Evolutionary conservation across 2,797 vertebrate species (phyloP).

Genomic region (Peromyscus aztecus): DNA sequence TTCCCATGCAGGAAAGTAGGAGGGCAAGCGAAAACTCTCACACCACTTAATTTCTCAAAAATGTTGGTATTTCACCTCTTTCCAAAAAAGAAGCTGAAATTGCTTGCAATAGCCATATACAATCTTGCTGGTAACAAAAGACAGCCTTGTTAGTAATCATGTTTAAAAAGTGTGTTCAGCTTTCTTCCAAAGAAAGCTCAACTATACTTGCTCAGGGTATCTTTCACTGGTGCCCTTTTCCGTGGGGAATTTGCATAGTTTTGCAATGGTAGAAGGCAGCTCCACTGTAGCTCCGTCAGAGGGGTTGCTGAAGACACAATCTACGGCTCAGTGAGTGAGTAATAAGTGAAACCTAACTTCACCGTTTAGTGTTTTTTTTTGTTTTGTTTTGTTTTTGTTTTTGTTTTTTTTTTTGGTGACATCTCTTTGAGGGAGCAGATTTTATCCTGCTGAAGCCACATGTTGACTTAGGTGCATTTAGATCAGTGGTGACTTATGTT

Average conservation of each 20-base stretch:
- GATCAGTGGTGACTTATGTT: background rate
- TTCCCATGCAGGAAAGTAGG: constrained; percentile 13
- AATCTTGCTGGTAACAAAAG: background rate
- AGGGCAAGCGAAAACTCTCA: constrained; percentile 12
- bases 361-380: background rate
- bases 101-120: background rate
- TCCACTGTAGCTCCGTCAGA: background rate
- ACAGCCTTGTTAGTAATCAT: background rate
- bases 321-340: background rate
- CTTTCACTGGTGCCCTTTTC: constrained; percentile 56
- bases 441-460: background rate
- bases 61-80: constrained; percentile 55
- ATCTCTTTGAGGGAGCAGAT: background rate
- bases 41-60: constrained; percentile 59
- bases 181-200: constrained; percentile 51
- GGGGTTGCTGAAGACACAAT: background rate
- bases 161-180: background rate
- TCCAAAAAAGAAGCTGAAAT: constrained; percentile 6
- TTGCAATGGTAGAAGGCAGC: constrained; percentile 23
- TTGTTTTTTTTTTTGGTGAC: too few relatives aligned
- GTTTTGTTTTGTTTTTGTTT: too few relatives aligned
- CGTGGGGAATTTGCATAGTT: background rate
- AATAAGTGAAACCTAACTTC: constrained; percentile 17
- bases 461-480: constrained; percentile 22
- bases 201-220: constrained; percentile 7